Base-by-base conservation (phyloP, 2,113 vertebrate species). In the Ophthalmolycus amberensis region DNA sequence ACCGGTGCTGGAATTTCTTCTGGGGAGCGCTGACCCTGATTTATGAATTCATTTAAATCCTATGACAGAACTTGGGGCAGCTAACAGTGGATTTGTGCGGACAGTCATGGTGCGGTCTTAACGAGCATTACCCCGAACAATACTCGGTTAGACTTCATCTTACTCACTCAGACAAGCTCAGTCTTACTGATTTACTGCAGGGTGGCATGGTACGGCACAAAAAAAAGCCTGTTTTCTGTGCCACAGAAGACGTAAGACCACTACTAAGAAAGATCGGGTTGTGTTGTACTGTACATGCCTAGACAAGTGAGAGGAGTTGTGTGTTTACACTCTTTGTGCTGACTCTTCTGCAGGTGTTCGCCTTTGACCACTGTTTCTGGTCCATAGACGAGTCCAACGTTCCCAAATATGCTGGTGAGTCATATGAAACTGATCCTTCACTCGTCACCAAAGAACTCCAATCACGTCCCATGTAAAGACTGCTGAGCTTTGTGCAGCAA, bases 281-380 rank as follows among this genome's bases (percentile, higher is more conserved):
- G 11, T 85, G 77, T 79, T 86, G 20, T 12, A 27, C 52, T 72
- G 38, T 58, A 67, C 90, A 18, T 86, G 89, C 79, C 76, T 15
- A 42, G 80, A 81, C 90, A 90, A 71, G 89, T 90, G 78, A 79
- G 70, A 69, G 52, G 37, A 27, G 68, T 52, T 77, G 72, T 71
- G 62, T 82, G 67, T 86, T 87, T 65, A 85, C 48, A n/a, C 70
- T 40, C 58, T 69, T 29, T 88, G 59, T 80, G 59, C 71, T 83
- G 66, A 86, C 74, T 93, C 32, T 70, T 73, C 80, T 65, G 58
- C 92, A 99, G 98, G 98, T 99, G 84, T 99, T 99, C 91, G 98
- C 98, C 89, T 99, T 99, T 90, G 98, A 99, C 95, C 96, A 99
- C 93, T 99, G 98, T 91, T 99, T 99, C 94, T 99, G 98, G 98